Evolutionary conservation across 2,888 invertebrate species (phyloP).

Genomic region (Cataglyphis rosenhaueri): DNA sequence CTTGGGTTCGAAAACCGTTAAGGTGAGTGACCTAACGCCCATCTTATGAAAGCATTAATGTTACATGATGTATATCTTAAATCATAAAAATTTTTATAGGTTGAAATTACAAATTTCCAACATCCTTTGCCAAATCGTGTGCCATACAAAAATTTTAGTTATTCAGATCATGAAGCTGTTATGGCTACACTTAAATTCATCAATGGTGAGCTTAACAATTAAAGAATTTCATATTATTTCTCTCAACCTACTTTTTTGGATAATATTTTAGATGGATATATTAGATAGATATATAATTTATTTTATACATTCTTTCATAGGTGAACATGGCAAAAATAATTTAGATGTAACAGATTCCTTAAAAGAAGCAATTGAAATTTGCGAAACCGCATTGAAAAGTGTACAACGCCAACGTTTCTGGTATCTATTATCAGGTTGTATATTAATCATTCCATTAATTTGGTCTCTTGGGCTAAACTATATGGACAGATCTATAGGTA

Average conservation of each 20-base stretch:
- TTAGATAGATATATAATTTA: neutral
- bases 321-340: constrained; percentile 67
- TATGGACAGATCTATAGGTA: constrained; percentile 71
- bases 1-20: constrained; percentile 83
- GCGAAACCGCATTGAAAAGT: constrained; percentile 87
- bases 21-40: constrained; percentile 71
- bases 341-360: constrained; percentile 83
- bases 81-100: constrained; percentile 70
- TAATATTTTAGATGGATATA: neutral
- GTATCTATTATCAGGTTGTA: constrained; percentile 87
- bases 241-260: constrained; percentile 71
- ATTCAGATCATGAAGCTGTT: constrained; percentile 96
- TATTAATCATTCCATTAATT: constrained; percentile 85
- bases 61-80: neutral
- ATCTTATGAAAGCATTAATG: neutral
- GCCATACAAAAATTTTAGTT: constrained; percentile 91
- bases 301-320: constrained; percentile 64
- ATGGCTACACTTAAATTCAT: constrained; percentile 86
- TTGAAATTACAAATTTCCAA: constrained; percentile 87
- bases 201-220: constrained; percentile 79
- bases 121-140: constrained; percentile 92
- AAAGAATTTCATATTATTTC: constrained; percentile 61
- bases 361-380: constrained; percentile 88
- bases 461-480: constrained; percentile 81
- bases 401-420: constrained; percentile 86